Percentiles rank a stretch among this genome's conserved stretches.
phyloP scores from a whole-genome alignment of 2,113 vertebrate genomes.

The Patagioenas fasciata region DNA sequence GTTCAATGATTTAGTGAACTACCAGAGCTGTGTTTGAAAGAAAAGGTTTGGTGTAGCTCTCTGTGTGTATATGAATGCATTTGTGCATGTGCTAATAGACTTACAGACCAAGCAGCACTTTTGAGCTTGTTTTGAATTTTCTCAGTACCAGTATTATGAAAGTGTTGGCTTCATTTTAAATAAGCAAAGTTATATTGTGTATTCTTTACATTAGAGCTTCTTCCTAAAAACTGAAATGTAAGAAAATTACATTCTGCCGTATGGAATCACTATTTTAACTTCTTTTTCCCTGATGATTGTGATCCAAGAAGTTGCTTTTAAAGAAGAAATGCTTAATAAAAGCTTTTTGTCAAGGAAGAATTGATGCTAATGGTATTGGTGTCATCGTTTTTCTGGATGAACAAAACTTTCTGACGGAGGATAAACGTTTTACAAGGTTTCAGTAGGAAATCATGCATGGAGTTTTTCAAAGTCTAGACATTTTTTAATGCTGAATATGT shows the following conservation, averaged over 20 bases:
- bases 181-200: not conserved
- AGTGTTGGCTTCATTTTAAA: not conserved
- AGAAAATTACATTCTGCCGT: conserved; percentile 43
- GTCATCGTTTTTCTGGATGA: not conserved
- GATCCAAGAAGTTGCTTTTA: not conserved
- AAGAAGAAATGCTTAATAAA: not conserved
- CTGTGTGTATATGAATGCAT: not conserved
- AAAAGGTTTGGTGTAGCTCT: not conserved
- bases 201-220: not conserved
- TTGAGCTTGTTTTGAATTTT: not conserved
- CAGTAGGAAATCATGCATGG: not conserved
- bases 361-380: not conserved
- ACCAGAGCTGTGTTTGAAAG: not conserved
- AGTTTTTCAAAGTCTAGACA: not conserved
- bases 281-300: not conserved
- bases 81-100: not conserved
- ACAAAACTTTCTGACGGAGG: not conserved
- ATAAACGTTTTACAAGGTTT: not conserved
- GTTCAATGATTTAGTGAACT: not conserved
- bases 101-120: not conserved
- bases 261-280: conserved; percentile 46
- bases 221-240: conserved; percentile 13
- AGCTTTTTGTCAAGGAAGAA: conserved; percentile 1
- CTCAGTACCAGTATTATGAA: not conserved
- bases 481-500: not conserved